Evolutionary conservation across 1,140 invertebrate genomes (phyloP).

Genomic region (Leguminivora glycinivorella): DNA sequence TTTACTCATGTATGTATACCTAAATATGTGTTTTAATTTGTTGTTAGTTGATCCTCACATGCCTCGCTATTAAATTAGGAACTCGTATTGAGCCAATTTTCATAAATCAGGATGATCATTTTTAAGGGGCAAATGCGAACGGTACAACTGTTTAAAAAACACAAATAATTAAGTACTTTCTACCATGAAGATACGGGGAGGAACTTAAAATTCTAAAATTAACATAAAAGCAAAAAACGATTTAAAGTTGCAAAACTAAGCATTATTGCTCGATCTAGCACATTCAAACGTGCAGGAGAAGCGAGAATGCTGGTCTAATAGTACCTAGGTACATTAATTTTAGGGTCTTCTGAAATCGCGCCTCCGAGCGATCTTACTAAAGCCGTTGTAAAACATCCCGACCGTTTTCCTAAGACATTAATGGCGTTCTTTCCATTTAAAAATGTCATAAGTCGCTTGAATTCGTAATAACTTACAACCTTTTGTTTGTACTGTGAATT

Average conservation of each 20-base stretch:
- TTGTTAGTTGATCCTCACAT: too few species aligned
- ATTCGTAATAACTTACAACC: neutral
- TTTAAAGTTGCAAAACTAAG: neutral
- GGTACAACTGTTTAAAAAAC: too few species aligned
- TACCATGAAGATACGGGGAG: too few species aligned
- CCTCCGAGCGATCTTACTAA: neutral
- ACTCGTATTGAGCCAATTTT: too few species aligned
- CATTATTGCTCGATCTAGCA: neutral
- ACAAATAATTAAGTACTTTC: too few species aligned
- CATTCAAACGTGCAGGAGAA: neutral
- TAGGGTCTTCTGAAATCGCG: neutral
- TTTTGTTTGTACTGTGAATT: neutral
- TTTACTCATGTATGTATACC: too few species aligned
- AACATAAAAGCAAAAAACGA: too few species aligned
- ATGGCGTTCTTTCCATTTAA: neutral
- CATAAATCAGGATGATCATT: too few species aligned
- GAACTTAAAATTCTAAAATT: too few species aligned
- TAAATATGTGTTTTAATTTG: too few species aligned
- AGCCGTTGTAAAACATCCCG: slow-evolving; percentile 3
- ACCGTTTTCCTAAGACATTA: neutral
- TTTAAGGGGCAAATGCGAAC: too few species aligned
- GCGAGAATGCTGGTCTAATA: neutral
- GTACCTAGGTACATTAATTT: neutral
- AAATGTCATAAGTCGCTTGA: neutral
- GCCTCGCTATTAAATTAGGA: too few species aligned